Percentiles rank a stretch among this genome's conserved stretches.
phyloP scores from a whole-genome alignment of 2,797 vertebrate species.

The Galaxias olidus region DNA sequence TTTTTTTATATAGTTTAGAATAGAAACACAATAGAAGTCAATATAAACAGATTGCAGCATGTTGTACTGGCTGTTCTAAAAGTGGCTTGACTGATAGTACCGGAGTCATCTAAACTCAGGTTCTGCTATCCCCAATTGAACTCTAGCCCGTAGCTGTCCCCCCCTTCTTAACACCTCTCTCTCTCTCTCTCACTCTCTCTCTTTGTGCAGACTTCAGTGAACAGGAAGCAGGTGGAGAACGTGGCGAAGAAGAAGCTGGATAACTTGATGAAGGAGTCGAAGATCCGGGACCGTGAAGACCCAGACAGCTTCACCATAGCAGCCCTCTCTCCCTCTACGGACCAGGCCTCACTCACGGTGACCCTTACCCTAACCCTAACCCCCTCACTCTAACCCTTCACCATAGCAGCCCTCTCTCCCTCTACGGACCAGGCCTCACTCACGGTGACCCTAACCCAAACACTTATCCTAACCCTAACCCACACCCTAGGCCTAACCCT shows the following conservation, averaged over 20 bases:
- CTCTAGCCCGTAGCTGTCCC: no score
- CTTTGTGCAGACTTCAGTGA: conserved; percentile 80
- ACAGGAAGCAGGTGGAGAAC: conserved; percentile 91
- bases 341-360: conserved; percentile 78
- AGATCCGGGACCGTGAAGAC: conserved; percentile 92
- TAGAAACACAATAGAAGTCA: no score
- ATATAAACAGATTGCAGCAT: no score
- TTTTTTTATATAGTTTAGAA: no score
- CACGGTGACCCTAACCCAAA: conserved; percentile 44
- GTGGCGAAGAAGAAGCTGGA: conserved; percentile 95
- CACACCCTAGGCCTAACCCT: background rate
- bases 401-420: conserved; percentile 73
- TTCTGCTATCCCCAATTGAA: background rate
- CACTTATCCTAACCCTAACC: no score
- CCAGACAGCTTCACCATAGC: conserved; percentile 86
- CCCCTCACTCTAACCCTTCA: conserved; percentile 58
- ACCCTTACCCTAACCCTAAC: background rate
- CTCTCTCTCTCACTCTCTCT: conserved; percentile 3
- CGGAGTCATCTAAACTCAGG: no score
- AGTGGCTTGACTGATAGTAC: no score
- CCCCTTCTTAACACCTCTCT: background rate
- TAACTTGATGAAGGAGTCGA: conserved; percentile 94
- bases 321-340: conserved; percentile 70
- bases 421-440: conserved; percentile 22
- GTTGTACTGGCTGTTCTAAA: no score